phyloP scores from a whole-genome alignment of 2,797 vertebrate genomes.

The Trematomus bernacchii region DNA sequence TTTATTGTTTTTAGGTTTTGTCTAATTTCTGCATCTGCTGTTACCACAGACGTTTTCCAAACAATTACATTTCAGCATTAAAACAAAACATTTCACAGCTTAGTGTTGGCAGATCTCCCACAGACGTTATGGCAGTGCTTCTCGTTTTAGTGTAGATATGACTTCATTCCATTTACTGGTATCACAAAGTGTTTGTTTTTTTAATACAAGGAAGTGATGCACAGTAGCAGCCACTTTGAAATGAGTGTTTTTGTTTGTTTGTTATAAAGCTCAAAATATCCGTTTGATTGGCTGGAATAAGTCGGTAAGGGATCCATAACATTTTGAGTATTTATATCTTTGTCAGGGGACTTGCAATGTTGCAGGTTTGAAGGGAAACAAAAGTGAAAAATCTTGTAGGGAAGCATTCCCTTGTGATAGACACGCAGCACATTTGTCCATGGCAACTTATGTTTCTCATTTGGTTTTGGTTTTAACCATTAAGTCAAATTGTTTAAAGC shows the following conservation, averaged over 20 bases:
- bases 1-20: slow-evolving; percentile 30
- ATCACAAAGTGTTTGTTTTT: slow-evolving; percentile 49
- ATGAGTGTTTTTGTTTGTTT: slow-evolving; percentile 35
- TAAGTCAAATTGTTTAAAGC: slow-evolving; percentile 20
- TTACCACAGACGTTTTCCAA: slow-evolving; percentile 36
- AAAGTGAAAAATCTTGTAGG: slow-evolving; percentile 28
- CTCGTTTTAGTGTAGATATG: slow-evolving; percentile 71
- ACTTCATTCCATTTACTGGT: slow-evolving; percentile 73
- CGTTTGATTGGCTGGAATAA: slow-evolving; percentile 50
- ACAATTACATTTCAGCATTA: slow-evolving; percentile 34
- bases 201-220: slow-evolving; percentile 52
- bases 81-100: slow-evolving; percentile 46
- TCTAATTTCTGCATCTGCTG: slow-evolving; percentile 49
- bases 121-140: slow-evolving; percentile 37
- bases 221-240: slow-evolving; percentile 58
- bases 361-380: slow-evolving; percentile 65
- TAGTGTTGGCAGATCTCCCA: slow-evolving; percentile 42
- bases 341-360: slow-evolving; percentile 38
- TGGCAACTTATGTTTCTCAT: slow-evolving; percentile 24
- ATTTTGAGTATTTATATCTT: slow-evolving; percentile 49
- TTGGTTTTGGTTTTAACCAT: slow-evolving; percentile 20
- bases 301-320: slow-evolving; percentile 55
- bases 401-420: slow-evolving; percentile 49
- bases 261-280: slow-evolving; percentile 46
- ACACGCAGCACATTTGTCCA: slow-evolving; percentile 58